Evolutionary conservation across 2,888 invertebrate species (phyloP).

Genomic region (Galeopsomyia nigrocyanea): DNA sequence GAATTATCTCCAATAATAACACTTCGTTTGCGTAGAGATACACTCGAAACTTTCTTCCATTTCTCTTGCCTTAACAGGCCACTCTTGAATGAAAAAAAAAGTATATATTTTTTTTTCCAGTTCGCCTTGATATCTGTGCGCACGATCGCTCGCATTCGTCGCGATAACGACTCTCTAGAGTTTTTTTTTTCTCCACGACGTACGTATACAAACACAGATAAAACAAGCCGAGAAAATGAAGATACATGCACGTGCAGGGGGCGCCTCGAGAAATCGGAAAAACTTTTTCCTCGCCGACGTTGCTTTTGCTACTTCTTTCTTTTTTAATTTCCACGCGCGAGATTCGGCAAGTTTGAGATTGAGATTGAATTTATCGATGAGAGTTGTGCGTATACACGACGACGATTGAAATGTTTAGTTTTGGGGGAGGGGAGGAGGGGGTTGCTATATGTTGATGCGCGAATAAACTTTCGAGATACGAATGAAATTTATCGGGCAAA

Average conservation of each 20-base stretch:
- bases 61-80: too few relatives aligned
- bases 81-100: too few relatives aligned
- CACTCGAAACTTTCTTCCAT: too few relatives aligned
- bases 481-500: conserved; percentile 2
- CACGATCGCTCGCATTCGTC: neutral
- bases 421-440: too few relatives aligned
- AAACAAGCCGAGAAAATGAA: conserved; percentile 10
- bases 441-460: neutral
- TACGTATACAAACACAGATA: too few relatives aligned
- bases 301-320: neutral
- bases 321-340: conserved; percentile 25
- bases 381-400: neutral
- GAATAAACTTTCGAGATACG: conserved; percentile 1
- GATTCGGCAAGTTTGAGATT: conserved; percentile 37
- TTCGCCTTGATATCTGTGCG: too few relatives aligned
- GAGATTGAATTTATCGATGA: conserved; percentile 39
- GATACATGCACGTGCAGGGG: conserved; percentile 7
- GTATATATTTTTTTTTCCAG: too few relatives aligned
- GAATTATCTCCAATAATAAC: too few relatives aligned
- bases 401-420: neutral
- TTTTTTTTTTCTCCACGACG: too few relatives aligned
- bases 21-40: too few relatives aligned
- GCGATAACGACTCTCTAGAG: neutral
- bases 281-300: conserved; percentile 5
- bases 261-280: conserved; percentile 3